Base-by-base conservation (phyloP, 2,113 vertebrate genomes). In the Callaeas wilsoni region DNA sequence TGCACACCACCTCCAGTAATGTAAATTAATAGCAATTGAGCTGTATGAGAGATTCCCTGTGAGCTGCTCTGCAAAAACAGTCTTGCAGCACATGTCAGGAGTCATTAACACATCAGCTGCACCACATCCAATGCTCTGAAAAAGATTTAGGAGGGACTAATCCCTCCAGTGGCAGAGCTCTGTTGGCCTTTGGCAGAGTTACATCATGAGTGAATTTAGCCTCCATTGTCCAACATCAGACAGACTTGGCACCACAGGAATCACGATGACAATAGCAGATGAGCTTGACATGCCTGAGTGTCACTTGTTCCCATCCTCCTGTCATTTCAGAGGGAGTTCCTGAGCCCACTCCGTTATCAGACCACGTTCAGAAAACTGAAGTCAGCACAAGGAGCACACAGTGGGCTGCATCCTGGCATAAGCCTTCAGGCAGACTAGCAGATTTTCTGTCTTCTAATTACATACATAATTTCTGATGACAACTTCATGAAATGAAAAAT, bases 101-200 rank as follows among this genome's bases (percentile, higher is more conserved):
- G 49, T 57, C 12, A 32, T 93, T 93, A 83, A 69, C n/a, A 50
- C 74, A 62, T 93, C 67, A 87, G 67, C 87, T 87, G 84, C 50
- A 79, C 84, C 49, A 42, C 62, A 84, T 25, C 55, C 67, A 86
- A 46, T 1, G 1, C 68, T 59, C 79, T 42, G 37, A 25, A 70
- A 90, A 81, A 89, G 47, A 84, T 74, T 94, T 60, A 77, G 71
- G 60, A 84, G 62, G 41, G 23, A 33, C 78, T 94, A 94, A 95
- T 93, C 77, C 76, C 69, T 35, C 13, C 0, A 5, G n/a, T 47
- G 75, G 49, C 8, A 2, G 41, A 77, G 47, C 46, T 79, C 26
- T 80, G n/a, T 44, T 69, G 79, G 90, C 37, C 68, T 94, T 77
- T 73, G 49, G 27, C 67, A 75, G 85, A 73, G 42, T 80, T 96